phyloP scores from a whole-genome alignment of 2,797 vertebrate species.

The Betta splendens region DNA sequence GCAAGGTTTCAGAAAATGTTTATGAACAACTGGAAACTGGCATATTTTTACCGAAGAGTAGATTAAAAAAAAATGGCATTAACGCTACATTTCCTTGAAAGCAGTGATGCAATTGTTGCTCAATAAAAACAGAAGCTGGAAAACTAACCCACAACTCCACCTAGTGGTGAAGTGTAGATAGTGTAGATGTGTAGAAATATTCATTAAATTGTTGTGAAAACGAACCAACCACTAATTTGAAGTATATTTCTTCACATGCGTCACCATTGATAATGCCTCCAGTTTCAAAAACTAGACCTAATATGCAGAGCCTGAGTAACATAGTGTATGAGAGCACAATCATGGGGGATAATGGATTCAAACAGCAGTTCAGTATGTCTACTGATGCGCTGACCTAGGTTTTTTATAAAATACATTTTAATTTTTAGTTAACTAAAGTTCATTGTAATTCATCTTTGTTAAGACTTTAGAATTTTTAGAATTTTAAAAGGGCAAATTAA shows the following conservation, averaged over 20 bases:
- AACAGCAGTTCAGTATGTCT: too few relatives aligned
- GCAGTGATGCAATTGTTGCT: constrained; percentile 18
- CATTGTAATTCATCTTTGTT: too few relatives aligned
- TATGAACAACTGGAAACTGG: too few relatives aligned
- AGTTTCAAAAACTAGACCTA: background rate
- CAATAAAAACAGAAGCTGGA: background rate
- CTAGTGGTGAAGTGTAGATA: constrained; percentile 43
- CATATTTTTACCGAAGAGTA: too few relatives aligned
- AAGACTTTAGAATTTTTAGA: too few relatives aligned
- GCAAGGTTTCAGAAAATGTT: too few relatives aligned
- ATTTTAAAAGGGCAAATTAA: too few relatives aligned
- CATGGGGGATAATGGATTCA: background rate
- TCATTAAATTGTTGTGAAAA: background rate
- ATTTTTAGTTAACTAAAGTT: too few relatives aligned
- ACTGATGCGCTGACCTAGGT: too few relatives aligned
- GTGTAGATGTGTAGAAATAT: constrained; percentile 1
- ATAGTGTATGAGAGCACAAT: background rate
- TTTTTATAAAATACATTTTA: too few relatives aligned
- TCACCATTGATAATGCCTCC: background rate
- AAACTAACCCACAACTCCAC: constrained; percentile 36
- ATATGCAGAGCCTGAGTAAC: background rate
- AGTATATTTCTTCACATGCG: background rate
- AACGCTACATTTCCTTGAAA: constrained; percentile 51
- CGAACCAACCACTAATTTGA: constrained; percentile 20
- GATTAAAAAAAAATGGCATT: too few relatives aligned